A percentile compares a stretch with the other conserved stretches of the same genome.
Conservation (phyloP, 1,140 invertebrate genomes). For the Melanaphis sacchari region DNA sequence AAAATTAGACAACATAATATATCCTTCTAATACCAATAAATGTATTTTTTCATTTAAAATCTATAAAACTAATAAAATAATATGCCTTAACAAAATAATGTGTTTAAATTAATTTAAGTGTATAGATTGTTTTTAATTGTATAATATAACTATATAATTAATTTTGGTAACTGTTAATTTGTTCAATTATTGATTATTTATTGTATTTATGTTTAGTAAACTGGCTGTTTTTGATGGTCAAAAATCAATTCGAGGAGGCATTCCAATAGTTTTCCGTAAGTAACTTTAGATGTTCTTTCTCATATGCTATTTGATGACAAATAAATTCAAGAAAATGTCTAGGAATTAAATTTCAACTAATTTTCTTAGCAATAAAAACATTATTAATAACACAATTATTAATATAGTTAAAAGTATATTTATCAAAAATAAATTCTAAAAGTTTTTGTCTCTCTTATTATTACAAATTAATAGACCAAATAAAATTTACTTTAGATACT, state of each 20-base stretch:
- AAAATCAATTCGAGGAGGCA: constrained; percentile 92
- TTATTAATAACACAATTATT: no score
- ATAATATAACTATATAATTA: not conserved
- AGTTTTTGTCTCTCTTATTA: no score
- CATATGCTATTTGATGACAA: not conserved
- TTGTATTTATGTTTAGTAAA: constrained; percentile 72
- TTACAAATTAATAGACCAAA: no score
- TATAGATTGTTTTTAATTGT: not conserved
- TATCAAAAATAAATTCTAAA: no score
- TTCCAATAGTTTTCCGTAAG: constrained; percentile 96
- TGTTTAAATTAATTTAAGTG: not conserved
- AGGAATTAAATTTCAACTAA: not conserved
- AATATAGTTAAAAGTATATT: no score
- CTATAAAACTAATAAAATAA: not conserved
- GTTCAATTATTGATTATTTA: constrained; percentile 1
- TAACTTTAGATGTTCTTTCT: constrained; percentile 61
- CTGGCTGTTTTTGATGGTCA: constrained; percentile 94
- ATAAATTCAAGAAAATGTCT: not conserved
- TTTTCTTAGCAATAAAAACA: no score
- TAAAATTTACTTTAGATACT: no score
- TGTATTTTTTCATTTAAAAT: not conserved
- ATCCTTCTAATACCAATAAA: not conserved
- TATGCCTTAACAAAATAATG: not conserved
- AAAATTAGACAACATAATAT: not conserved
- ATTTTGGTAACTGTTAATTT: not conserved